Evolutionary conservation across 1,140 invertebrate species (phyloP).

Genomic region (Penaeus indicus): DNA sequence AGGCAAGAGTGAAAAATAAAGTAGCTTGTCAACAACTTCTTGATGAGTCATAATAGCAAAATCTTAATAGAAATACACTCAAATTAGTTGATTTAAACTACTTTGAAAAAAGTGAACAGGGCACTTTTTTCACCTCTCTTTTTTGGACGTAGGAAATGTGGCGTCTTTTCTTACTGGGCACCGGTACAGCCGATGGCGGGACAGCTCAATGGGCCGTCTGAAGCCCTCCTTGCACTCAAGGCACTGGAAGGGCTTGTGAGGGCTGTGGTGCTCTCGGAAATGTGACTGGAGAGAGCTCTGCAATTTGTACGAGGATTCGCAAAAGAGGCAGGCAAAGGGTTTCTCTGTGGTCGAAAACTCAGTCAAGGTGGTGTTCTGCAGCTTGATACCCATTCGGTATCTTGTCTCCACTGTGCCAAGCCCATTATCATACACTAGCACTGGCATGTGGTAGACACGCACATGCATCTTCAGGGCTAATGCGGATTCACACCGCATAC

Average conservation of each 20-base stretch:
- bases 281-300: constrained; percentile 65
- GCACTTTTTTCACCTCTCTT: neutral
- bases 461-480: constrained; percentile 64
- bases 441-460: constrained; percentile 63
- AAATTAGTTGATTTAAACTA: no score
- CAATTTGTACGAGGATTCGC: constrained; percentile 65
- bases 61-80: no score
- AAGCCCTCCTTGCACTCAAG: constrained; percentile 62
- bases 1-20: no score
- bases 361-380: constrained; percentile 59
- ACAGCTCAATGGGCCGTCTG: constrained; percentile 64
- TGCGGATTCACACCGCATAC: constrained; percentile 51
- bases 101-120: no score
- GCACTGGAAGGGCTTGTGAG: constrained; percentile 64
- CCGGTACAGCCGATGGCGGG: constrained; percentile 64
- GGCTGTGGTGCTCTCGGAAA: constrained; percentile 65
- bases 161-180: constrained; percentile 59
- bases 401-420: constrained; percentile 53
- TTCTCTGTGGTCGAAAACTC: constrained; percentile 56
- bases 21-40: no score
- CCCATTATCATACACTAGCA: constrained; percentile 64
- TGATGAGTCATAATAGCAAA: no score
- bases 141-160: neutral
- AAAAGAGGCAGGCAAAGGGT: constrained; percentile 65
- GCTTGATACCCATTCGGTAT: constrained; percentile 62